Evolutionary conservation across 2,797 vertebrate genomes (phyloP).

Genomic region (Aplochiton taeniatus): DNA sequence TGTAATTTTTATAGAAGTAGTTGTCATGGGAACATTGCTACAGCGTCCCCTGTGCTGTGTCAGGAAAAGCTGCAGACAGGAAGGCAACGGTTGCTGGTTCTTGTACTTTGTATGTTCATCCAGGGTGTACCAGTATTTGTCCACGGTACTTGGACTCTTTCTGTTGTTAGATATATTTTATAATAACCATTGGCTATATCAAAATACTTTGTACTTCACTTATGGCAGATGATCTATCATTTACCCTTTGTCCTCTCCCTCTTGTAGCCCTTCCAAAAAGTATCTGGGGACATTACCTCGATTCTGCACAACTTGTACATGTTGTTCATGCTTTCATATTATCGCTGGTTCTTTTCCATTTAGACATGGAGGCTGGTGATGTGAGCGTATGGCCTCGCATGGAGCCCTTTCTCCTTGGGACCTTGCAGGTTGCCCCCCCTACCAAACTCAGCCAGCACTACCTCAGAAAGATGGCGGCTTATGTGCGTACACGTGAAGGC

Average conservation of each 20-base stretch:
- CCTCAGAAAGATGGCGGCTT: slow-evolving; percentile 87
- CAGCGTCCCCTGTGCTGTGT: neutral
- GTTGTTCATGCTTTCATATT: too few species aligned
- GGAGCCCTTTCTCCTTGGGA: slow-evolving; percentile 89
- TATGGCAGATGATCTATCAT: too few species aligned
- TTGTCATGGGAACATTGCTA: slow-evolving; percentile 38
- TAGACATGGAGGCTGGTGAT: slow-evolving; percentile 76
- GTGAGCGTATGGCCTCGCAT: slow-evolving; percentile 88
- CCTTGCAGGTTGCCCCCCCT: slow-evolving; percentile 81
- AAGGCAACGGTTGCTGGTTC: neutral
- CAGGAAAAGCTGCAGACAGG: neutral
- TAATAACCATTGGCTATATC: too few species aligned
- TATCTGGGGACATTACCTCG: too few species aligned
- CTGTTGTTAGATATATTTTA: too few species aligned
- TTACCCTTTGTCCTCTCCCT: too few species aligned
- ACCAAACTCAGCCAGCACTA: slow-evolving; percentile 89
- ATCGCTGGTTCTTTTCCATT: neutral
- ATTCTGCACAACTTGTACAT: too few species aligned
- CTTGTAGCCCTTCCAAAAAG: too few species aligned
- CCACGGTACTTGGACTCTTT: too few species aligned
- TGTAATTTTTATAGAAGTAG: neutral
- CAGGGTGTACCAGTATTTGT: too few species aligned
- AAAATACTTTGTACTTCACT: too few species aligned
- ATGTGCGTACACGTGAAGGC: slow-evolving; percentile 83
- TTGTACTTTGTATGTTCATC: too few species aligned